phyloP scores from a whole-genome alignment of 2,888 invertebrate species.

The Drosophila bunnanda region DNA sequence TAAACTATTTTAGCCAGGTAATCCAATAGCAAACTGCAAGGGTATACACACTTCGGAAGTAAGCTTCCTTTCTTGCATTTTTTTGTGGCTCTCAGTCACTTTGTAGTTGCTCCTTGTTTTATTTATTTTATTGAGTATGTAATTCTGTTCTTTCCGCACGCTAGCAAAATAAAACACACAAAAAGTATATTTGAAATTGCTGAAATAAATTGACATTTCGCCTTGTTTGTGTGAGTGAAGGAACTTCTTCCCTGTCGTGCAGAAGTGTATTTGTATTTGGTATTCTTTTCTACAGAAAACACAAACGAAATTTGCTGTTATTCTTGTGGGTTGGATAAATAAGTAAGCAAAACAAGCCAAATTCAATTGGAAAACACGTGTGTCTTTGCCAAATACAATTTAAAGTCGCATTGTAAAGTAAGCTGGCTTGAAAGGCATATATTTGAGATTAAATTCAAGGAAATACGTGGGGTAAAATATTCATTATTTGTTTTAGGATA shows the following conservation, averaged over 20 bases:
- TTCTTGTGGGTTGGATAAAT: constrained; percentile 25
- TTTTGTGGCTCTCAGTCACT: neutral
- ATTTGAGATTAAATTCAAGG: neutral
- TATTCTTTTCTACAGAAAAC: constrained; percentile 5
- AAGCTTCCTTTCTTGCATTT: neutral
- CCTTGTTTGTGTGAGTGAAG: constrained; percentile 13
- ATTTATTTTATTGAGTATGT: constrained; percentile 32
- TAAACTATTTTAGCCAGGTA: too few species aligned
- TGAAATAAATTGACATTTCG: constrained; percentile 49
- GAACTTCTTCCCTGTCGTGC: constrained; percentile 9
- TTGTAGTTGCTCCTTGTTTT: constrained; percentile 2
- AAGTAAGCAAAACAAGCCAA: constrained; percentile 37
- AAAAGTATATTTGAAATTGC: constrained; percentile 31
- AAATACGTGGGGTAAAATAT: neutral
- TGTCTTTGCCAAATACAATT: constrained; percentile 20
- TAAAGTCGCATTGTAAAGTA: neutral
- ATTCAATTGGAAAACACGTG: constrained; percentile 36
- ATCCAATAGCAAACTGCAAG: too few species aligned
- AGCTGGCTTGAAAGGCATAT: neutral
- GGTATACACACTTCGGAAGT: too few species aligned
- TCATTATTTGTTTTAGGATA: constrained; percentile 1
- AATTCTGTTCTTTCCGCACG: constrained; percentile 17
- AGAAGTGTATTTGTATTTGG: constrained; percentile 12
- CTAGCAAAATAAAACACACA: constrained; percentile 6
- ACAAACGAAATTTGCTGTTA: constrained; percentile 25